Evolutionary conservation across 1,140 invertebrate genomes (phyloP).

Genomic region (Scaptomyza pallida): DNA sequence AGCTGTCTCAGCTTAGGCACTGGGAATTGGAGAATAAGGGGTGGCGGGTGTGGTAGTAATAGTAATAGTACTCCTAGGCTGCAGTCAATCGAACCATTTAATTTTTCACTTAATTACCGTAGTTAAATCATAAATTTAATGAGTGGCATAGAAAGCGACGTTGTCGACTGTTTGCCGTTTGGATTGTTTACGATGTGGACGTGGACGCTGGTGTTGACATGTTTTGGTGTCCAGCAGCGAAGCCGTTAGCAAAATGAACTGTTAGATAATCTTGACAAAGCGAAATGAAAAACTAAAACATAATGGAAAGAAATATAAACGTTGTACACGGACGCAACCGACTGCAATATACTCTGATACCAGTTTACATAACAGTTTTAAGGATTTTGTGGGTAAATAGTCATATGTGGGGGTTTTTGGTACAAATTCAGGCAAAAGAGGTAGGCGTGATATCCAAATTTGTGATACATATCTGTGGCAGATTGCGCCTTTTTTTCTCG

Average conservation of each 20-base stretch:
- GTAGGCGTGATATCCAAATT: too few species aligned
- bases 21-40: too few species aligned
- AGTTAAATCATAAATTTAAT: conserved; percentile 55
- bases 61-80: conserved; percentile 7
- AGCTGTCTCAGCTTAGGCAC: conserved; percentile 11
- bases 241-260: conserved; percentile 52
- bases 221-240: conserved; percentile 33
- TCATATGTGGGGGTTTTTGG: too few species aligned
- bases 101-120: conserved; percentile 51
- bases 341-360: too few species aligned
- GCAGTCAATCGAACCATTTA: conserved; percentile 45
- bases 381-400: too few species aligned
- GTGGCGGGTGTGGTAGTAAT: not conserved
- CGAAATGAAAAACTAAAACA: not conserved
- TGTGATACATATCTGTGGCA: too few species aligned
- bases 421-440: too few species aligned
- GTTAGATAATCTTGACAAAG: conserved; percentile 46
- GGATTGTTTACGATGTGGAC: conserved; percentile 6
- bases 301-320: not conserved
- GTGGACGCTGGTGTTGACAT: conserved; percentile 18
- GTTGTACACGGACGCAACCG: too few species aligned
- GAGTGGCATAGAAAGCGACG: conserved; percentile 45
- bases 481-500: too few species aligned
- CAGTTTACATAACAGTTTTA: too few species aligned
- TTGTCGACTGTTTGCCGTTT: not conserved